Evolutionary conservation across 2,888 invertebrate species (phyloP).

Genomic region (Sinhomidia bicolor): DNA sequence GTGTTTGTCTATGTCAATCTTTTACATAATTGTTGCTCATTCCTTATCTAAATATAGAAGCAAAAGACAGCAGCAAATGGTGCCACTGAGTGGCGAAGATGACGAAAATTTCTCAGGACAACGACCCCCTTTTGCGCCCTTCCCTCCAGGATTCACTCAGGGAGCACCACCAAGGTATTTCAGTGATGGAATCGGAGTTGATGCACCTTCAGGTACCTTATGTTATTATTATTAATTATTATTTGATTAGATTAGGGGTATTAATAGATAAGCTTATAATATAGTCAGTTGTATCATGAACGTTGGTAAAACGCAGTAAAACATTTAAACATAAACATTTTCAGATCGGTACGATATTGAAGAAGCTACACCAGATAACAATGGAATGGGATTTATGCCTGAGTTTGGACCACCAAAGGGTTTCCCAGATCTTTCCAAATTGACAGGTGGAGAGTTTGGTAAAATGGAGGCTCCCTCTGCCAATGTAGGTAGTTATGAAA

Average conservation of each 20-base stretch:
- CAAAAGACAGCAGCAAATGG: conserved; percentile 22
- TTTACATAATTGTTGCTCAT: not conserved
- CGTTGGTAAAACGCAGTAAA: too few relatives aligned
- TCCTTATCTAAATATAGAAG: conserved; percentile 6
- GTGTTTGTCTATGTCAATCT: not conserved
- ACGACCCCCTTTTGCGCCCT: conserved; percentile 53
- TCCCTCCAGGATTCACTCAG: conserved; percentile 50
- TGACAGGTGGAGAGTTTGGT: conserved; percentile 74
- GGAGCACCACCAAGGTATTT: conserved; percentile 58
- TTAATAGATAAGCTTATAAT: too few relatives aligned
- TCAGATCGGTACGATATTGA: conserved; percentile 56
- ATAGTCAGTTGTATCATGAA: too few relatives aligned
- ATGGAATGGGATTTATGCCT: conserved; percentile 57
- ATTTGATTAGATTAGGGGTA: not conserved
- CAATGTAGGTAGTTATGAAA: conserved; percentile 33
- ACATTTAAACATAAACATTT: not conserved
- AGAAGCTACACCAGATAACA: conserved; percentile 1
- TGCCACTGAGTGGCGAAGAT: conserved; percentile 55
- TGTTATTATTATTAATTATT: not conserved
- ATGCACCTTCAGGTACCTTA: conserved; percentile 53
- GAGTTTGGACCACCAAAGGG: conserved; percentile 77
- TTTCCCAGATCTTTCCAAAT: conserved; percentile 74
- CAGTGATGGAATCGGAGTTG: conserved; percentile 13
- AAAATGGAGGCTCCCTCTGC: conserved; percentile 48
- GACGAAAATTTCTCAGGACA: conserved; percentile 59